Percentiles rank a stretch among this genome's conserved stretches.
phyloP scores from a whole-genome alignment of 2,888 invertebrate genomes.

The Lithosia quadra region DNA sequence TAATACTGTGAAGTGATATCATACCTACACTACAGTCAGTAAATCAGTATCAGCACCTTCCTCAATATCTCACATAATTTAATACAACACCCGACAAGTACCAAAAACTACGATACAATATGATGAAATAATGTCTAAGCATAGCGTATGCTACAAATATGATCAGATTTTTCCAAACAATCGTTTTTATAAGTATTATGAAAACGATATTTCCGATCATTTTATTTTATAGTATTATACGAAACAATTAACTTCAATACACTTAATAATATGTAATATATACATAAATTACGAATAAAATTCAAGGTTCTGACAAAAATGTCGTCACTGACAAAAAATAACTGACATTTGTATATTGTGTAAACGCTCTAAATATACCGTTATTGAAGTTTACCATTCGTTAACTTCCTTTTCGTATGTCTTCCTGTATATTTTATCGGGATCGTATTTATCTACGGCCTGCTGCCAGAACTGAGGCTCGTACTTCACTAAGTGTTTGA shows the following conservation, averaged over 20 bases:
- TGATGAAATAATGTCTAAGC: constrained; percentile 33
- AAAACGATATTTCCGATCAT: constrained; percentile 4
- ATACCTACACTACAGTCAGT: too few relatives aligned
- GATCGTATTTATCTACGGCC: constrained; percentile 77
- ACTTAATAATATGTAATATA: not conserved
- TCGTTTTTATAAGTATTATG: not conserved
- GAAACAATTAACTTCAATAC: not conserved
- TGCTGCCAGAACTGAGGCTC: constrained; percentile 71
- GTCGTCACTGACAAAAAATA: not conserved
- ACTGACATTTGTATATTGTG: not conserved
- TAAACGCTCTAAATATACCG: not conserved
- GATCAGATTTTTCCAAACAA: not conserved
- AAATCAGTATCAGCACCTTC: too few relatives aligned
- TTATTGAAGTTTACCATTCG: constrained; percentile 23
- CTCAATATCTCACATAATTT: constrained; percentile 17
- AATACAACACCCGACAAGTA: constrained; percentile 17
- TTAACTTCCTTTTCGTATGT: constrained; percentile 73
- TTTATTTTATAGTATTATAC: not conserved
- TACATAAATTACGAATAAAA: not conserved
- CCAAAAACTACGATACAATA: constrained; percentile 16
- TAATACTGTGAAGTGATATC: too few relatives aligned
- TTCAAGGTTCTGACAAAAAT: constrained; percentile 3
- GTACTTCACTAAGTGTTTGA: constrained; percentile 72
- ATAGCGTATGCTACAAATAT: constrained; percentile 12
- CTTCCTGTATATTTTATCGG: constrained; percentile 65